These are phyloP conservation scores for Octomys mimax DNA, from an alignment of 2,797 vertebrate genomes.

Conservation along the genomic window DNA sequence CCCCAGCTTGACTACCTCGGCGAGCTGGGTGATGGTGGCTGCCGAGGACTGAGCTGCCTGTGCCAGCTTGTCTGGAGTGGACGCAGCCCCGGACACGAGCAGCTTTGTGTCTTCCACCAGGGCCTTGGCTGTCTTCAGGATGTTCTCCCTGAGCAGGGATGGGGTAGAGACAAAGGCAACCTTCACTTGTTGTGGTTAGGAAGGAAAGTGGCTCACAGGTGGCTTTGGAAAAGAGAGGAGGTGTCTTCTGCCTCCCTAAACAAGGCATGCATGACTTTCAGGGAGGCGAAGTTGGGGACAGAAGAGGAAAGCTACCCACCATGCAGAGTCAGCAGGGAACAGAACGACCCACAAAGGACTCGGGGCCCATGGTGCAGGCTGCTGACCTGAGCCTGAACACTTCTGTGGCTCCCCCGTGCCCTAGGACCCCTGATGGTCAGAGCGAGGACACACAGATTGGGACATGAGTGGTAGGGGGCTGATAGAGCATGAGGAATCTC, in stretches of 20 bases:
- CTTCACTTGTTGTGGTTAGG: not conserved
- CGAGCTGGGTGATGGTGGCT: conserved; percentile 98
- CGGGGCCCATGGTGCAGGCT: not conserved
- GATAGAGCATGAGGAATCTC: not conserved
- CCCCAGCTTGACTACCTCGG: conserved; percentile 98
- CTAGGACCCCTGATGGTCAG: not conserved
- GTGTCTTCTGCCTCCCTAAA: too few relatives aligned
- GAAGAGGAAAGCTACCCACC: not conserved
- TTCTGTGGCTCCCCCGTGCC: not conserved
- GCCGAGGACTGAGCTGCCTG: conserved; percentile 98
- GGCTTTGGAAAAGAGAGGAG: not conserved
- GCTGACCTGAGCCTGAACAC: rapidly evolving
- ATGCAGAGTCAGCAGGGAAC: rapidly evolving
- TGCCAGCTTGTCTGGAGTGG: conserved; percentile 97
- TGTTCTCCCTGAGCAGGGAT: conserved; percentile 94
- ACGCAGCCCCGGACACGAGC: conserved; percentile 96
- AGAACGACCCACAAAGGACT: not conserved
- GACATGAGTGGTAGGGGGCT: not conserved
- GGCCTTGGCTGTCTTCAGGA: conserved; percentile 98
- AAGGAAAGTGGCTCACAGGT: not conserved
- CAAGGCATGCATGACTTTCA: not conserved
- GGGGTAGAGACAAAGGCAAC: conserved; percentile 17
- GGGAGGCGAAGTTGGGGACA: not conserved
- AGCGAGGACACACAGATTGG: not conserved
- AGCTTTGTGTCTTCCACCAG: conserved; percentile 99